A percentile compares a stretch with the other conserved stretches of the same genome.
Evolutionary conservation across 2,797 vertebrate species (phyloP).

Genomic region (Poecilia wingei): DNA sequence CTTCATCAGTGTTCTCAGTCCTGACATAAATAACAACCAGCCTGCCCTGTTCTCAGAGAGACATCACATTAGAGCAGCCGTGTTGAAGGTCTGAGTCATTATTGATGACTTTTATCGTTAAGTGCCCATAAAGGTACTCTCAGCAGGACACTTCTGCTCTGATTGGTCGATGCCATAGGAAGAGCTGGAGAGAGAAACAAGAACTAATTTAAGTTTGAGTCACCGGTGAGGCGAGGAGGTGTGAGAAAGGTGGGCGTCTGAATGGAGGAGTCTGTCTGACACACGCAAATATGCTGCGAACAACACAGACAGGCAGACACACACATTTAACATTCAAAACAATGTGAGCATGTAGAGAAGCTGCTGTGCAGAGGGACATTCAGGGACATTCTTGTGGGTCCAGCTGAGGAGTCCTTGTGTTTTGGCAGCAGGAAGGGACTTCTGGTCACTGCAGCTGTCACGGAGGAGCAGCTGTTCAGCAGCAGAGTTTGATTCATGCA

Average conservation of each 20-base stretch:
- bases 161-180: conserved; percentile 18
- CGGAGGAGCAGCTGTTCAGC: conserved; percentile 59
- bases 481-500: conserved; percentile 22
- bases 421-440: conserved; percentile 46
- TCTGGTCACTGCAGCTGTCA: conserved; percentile 60
- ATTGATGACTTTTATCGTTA: conserved; percentile 51
- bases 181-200: conserved; percentile 28
- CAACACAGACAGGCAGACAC: background rate
- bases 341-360: conserved; percentile 16
- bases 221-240: conserved; percentile 66
- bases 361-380: background rate
- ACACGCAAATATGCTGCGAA: conserved; percentile 17
- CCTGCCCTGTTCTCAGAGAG: conserved; percentile 27
- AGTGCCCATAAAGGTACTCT: conserved; percentile 52
- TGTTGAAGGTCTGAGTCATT: conserved; percentile 57
- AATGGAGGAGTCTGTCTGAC: conserved; percentile 67
- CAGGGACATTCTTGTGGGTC: conserved; percentile 44
- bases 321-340: conserved; percentile 29
- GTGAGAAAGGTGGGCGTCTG: conserved; percentile 67
- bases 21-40: conserved; percentile 32
- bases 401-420: conserved; percentile 37
- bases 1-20: conserved; percentile 11
- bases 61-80: conserved; percentile 22
- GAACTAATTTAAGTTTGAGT: conserved; percentile 65
- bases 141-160: conserved; percentile 28